A percentile compares a stretch with the other conserved stretches of the same genome.
Conservation (phyloP, 2,113 vertebrate species). For the Origma solitaria region DNA sequence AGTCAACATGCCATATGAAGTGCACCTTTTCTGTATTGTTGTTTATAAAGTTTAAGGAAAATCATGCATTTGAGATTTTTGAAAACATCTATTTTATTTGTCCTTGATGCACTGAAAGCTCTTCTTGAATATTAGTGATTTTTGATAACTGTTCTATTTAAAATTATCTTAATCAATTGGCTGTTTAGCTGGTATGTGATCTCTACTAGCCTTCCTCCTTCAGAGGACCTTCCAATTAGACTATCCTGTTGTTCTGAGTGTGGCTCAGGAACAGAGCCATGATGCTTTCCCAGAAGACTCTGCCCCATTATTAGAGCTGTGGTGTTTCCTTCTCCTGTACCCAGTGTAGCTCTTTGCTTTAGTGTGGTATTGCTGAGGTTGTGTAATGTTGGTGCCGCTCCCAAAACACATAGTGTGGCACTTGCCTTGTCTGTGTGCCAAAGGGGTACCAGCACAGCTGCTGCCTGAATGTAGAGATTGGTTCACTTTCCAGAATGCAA, state of each 20-base stretch:
- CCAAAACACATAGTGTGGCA: background rate
- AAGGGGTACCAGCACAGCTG: background rate
- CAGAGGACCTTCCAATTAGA: background rate
- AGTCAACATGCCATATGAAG: background rate
- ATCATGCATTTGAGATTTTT: background rate
- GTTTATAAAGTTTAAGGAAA: background rate
- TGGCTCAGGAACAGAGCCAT: background rate
- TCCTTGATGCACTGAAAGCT: background rate
- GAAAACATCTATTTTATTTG: background rate
- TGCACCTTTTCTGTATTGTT: background rate
- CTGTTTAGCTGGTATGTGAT: background rate
- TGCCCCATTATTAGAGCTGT: background rate
- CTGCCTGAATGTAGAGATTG: background rate
- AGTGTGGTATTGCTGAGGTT: background rate
- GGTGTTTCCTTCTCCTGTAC: background rate
- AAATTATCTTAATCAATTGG: background rate
- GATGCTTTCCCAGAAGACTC: background rate
- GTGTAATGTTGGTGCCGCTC: background rate
- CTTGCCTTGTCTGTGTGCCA: background rate
- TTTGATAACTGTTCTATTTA: background rate
- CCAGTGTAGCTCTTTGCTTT: background rate
- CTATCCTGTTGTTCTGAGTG: background rate
- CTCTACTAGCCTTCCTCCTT: background rate
- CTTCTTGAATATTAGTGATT: background rate
- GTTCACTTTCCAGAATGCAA: background rate